Evolutionary conservation across 2,113 vertebrate genomes (phyloP), one percentile per base, ranked within the genome.

Genomic region (Cottus gobio): DNA sequence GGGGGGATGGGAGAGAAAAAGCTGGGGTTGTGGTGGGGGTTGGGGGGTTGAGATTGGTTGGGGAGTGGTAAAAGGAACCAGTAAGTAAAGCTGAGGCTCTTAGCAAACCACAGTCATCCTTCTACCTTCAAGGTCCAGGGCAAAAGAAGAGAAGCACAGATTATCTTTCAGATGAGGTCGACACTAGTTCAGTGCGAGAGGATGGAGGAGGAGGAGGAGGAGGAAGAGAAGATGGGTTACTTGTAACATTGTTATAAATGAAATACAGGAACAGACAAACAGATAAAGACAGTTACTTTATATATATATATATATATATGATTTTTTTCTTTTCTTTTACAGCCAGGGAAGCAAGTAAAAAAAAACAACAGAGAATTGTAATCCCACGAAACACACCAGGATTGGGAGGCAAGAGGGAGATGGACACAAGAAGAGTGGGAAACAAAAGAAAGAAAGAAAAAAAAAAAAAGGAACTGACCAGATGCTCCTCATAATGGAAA

Each of bases 91-190:
- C 60, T n/a, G 74, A 15, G 31, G 61, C 77, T 85, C 39, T 48
- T 30, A 26, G 76, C 69, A 46, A 71, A 80, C 85, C 84, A 56
- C 85, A 90, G 56, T 58, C 75, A 75, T 82, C 80, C 67, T 30
- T 37, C 60, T 67, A 67, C 71, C 75, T 67, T 73, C 77, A 85
- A 88, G 80, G 79, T 77, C 61, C 61, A 1, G 56, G 75, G 72
- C 69, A 18, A 85, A 77, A 62, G 56, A 44, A 20, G 79, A 75
- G 7, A 61, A 46, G 68, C 26, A 9, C 78, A 70, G 73, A 82
- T 86, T 61, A 75, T 80, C 75, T 82, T 82, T 77, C 69, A 34
- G 12, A 2, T 1, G 54, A 72, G 74, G 62, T 82, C 72, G 48
- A 44, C 69, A 69, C 73, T 52, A 76, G 77, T 76, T 82, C 71